A percentile compares a stretch with the other conserved stretches of the same genome.
These are phyloP conservation scores for Labeo rohita DNA, from an alignment of 2,113 vertebrate genomes.

Conservation along the genomic window DNA sequence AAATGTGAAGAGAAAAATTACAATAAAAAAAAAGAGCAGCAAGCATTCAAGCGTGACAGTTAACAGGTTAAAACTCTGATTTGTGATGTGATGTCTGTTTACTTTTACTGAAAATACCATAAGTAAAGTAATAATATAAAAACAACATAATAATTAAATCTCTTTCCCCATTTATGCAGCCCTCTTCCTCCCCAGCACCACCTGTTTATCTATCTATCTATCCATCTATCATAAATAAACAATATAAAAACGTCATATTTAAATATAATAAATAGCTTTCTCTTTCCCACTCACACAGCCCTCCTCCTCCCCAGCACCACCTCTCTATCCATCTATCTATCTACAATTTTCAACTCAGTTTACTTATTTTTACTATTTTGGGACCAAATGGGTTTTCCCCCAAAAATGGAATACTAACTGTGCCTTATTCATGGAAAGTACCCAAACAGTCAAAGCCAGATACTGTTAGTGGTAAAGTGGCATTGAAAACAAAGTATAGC, in stretches of 20 bases:
- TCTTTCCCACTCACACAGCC: no score
- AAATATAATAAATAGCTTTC: neutral
- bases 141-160: no score
- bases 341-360: no score
- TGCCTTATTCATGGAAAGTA: constrained; percentile 23
- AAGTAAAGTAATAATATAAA: no score
- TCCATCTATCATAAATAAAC: no score
- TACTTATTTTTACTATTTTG: neutral
- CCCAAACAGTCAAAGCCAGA: constrained; percentile 15
- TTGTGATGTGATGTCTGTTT: neutral
- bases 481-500: neutral
- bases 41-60: neutral
- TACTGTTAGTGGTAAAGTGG: constrained; percentile 24
- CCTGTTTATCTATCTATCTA: neutral
- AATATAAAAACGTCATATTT: neutral
- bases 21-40: neutral
- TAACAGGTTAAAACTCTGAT: neutral
- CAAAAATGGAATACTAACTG: neutral
- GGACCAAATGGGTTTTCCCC: neutral
- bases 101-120: neutral
- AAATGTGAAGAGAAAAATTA: no score
- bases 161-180: no score
- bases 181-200: neutral
- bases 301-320: no score
- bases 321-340: no score